Evolutionary conservation across 1,140 invertebrate species (phyloP).

Genomic region (Listronotus oregonensis): DNA sequence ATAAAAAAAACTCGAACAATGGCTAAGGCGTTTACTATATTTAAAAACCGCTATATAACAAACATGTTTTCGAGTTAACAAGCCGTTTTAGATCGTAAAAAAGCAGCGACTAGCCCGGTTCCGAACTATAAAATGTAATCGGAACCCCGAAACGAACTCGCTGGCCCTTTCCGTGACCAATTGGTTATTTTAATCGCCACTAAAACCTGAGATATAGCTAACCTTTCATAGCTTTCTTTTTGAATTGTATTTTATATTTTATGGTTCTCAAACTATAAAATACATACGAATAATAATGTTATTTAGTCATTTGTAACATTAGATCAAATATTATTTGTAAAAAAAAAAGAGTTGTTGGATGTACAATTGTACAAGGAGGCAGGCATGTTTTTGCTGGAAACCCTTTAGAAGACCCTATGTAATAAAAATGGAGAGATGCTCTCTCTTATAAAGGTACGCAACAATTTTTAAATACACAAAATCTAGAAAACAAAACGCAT

Average conservation of each 20-base stretch:
- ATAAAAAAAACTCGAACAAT: background rate
- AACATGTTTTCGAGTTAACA: conserved; percentile 42
- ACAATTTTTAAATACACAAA: too few species aligned
- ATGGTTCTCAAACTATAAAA: background rate
- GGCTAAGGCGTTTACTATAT: conserved; percentile 1
- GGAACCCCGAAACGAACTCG: conserved; percentile 31
- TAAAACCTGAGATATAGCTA: conserved; percentile 5
- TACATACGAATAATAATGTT: too few species aligned
- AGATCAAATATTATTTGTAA: too few species aligned
- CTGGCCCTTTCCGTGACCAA: conserved; percentile 30
- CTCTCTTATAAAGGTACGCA: too few species aligned
- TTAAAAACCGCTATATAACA: conserved; percentile 15
- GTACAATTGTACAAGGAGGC: too few species aligned
- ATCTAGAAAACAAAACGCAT: too few species aligned
- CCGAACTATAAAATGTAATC: conserved; percentile 37
- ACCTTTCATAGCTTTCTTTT: conserved; percentile 10
- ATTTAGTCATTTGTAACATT: too few species aligned
- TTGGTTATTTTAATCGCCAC: conserved; percentile 36
- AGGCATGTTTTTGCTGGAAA: too few species aligned
- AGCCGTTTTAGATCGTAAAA: conserved; percentile 38
- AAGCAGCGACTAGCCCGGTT: conserved; percentile 25
- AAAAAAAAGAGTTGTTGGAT: too few species aligned
- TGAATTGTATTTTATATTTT: background rate
- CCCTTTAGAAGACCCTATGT: too few species aligned
- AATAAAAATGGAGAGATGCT: too few species aligned